Conservation (phyloP, 2,888 invertebrate species). For the Leptura quadrifasciata region DNA sequence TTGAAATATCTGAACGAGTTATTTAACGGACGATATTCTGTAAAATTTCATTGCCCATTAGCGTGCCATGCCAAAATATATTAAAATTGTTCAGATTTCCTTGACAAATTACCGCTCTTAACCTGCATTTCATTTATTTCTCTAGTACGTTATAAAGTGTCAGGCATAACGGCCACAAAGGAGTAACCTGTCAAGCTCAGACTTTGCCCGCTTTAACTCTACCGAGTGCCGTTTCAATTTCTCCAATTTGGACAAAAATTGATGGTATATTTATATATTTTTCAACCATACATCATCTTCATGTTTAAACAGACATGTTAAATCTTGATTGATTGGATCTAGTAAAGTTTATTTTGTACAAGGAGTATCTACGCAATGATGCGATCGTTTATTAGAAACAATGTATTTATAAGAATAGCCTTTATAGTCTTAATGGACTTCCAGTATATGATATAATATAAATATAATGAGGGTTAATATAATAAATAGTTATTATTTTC, state of each 20-base stretch:
- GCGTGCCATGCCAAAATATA: constrained; percentile 2
- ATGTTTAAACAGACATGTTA: constrained; percentile 12
- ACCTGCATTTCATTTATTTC: constrained; percentile 45
- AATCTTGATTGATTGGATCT: constrained; percentile 27
- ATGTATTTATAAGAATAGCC: too few relatives aligned
- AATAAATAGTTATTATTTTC: too few relatives aligned
- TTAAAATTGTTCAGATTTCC: constrained; percentile 24
- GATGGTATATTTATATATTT: constrained; percentile 26
- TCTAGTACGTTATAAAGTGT: constrained; percentile 21
- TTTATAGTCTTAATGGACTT: too few relatives aligned
- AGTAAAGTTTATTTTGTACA: not conserved
- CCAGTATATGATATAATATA: too few relatives aligned
- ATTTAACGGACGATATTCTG: not conserved
- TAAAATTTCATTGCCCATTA: constrained; percentile 11
- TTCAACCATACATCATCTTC: constrained; percentile 22
- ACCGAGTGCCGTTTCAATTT: constrained; percentile 10
- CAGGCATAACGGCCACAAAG: constrained; percentile 38
- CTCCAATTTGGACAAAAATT: constrained; percentile 34
- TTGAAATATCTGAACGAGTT: constrained; percentile 9
- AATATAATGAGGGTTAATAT: too few relatives aligned
- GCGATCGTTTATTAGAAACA: not conserved
- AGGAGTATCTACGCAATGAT: not conserved
- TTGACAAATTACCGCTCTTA: constrained; percentile 43
- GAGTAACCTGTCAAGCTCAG: constrained; percentile 35
- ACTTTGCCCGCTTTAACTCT: constrained; percentile 24